Base-by-base conservation (phyloP, 2,113 vertebrate species). In the Hemicordylus capensis region DNA sequence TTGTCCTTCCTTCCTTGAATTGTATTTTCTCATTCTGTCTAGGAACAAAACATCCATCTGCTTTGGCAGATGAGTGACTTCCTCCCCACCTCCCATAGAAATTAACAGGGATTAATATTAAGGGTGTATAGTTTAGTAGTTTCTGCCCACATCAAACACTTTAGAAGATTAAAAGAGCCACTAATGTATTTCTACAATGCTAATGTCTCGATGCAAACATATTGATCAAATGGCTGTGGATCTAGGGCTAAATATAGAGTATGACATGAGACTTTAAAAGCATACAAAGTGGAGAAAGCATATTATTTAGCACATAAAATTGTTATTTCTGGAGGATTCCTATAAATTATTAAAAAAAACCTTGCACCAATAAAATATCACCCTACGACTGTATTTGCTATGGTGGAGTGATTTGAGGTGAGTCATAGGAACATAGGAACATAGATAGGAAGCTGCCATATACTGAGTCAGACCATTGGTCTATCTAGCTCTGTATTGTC, bases 21-120 rank as follows among this genome's bases (percentile, higher is more conserved):
- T 80, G 76, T 81, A 28, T 31, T 76, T 88, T 88, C 26, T 85
- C 3, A 63, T 85, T 90, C 85, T 0, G 28, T 86, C n/a, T 12
- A 74, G 69, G 51, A 88, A 37, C 2, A 46, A 81, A 87, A 4
- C 6, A 84, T 28, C 58, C 5, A 31, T 56, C 1, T 84, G 1
- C 1, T 86, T 84, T 39, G 87, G 3, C 39, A 85, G 3, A 67
- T 3, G 54, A 37, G 74, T 70, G 7, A 2, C 1, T n/a, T n/a
- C n/a, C n/a, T 84, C 81, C 10, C 0, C 10, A 7, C n/a, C n/a
- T n/a, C n/a, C n/a, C n/a, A 6, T 22, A 56, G 10, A 88, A 28
- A 77, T 75, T 81, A 81, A 19, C 34, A 34, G 12, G 56, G 61
- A 75, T 44, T 86, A 86, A 56, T 75, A 81, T 75, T 74, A 81